These are phyloP conservation scores for Potamilus streckersoni DNA, from an alignment of 1,140 invertebrate genomes.

Conservation along the genomic window DNA sequence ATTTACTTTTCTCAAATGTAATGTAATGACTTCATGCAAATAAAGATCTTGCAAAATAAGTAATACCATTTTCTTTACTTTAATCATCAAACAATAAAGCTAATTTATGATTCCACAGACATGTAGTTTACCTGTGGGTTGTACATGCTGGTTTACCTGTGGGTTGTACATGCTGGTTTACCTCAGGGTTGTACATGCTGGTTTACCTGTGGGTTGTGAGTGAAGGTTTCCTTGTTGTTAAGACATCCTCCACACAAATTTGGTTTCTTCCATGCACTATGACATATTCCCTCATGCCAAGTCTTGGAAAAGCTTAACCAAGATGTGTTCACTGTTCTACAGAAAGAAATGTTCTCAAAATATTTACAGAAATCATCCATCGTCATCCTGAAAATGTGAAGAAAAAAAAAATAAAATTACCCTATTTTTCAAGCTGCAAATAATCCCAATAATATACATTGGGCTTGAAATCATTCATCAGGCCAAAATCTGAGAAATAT, in stretches of 20 bases:
- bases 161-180: slow-evolving; percentile 69
- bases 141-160: slow-evolving; percentile 60
- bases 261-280: slow-evolving; percentile 70
- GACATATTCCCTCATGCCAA: slow-evolving; percentile 70
- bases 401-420: neutral
- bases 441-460: neutral
- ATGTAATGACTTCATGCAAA: too few relatives aligned
- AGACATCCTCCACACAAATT: slow-evolving; percentile 73
- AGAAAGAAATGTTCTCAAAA: slow-evolving; percentile 84
- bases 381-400: slow-evolving; percentile 63
- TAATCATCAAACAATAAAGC: too few relatives aligned
- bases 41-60: too few relatives aligned
- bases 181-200: slow-evolving; percentile 71
- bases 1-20: too few relatives aligned
- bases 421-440: neutral
- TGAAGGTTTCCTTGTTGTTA: slow-evolving; percentile 73
- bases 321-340: slow-evolving; percentile 85
- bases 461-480: too few relatives aligned
- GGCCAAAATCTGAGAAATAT: too few relatives aligned
- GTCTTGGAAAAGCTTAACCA: slow-evolving; percentile 72
- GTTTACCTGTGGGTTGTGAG: slow-evolving; percentile 73
- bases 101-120: neutral
- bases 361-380: slow-evolving; percentile 66
- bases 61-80: too few relatives aligned
- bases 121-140: neutral